Percentiles rank a stretch among this genome's conserved stretches.
Evolutionary conservation across 2,113 vertebrate species (phyloP).

Genomic region (Mormoops blainvillei): DNA sequence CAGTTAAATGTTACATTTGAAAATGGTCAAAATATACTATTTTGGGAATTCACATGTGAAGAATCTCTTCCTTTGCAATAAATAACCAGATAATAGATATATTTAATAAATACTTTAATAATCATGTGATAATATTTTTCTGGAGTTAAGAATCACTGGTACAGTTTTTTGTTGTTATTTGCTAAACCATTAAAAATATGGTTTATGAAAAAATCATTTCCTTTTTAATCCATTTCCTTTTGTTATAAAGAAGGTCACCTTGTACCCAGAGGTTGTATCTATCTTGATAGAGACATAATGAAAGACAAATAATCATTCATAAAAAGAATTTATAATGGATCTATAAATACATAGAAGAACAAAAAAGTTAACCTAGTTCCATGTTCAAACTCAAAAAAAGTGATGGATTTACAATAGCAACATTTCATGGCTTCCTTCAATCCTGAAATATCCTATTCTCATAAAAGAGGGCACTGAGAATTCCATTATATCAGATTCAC

Average conservation of each 20-base stretch:
- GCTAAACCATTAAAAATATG: neutral
- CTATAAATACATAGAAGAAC: constrained; percentile 56
- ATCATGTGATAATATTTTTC: neutral
- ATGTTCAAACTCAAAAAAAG: constrained; percentile 19
- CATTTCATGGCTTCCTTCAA: constrained; percentile 64
- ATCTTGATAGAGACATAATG: constrained; percentile 23
- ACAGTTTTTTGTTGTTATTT: neutral
- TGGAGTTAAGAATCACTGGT: neutral
- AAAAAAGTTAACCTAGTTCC: constrained; percentile 48
- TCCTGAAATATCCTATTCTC: constrained; percentile 70
- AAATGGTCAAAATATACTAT: neutral
- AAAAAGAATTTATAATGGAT: constrained; percentile 29
- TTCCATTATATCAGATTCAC: constrained; percentile 76
- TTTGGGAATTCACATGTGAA: constrained; percentile 63
- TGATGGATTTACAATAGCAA: constrained; percentile 14
- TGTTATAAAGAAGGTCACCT: constrained; percentile 41
- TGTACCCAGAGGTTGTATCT: constrained; percentile 38
- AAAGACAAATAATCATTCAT: constrained; percentile 18
- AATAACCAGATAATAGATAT: constrained; percentile 1
- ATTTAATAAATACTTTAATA: constrained; percentile 39
- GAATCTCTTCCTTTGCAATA: constrained; percentile 37
- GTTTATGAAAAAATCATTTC: constrained; percentile 32
- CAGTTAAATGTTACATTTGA: neutral
- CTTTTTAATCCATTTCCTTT: constrained; percentile 27
- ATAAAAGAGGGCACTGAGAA: constrained; percentile 74